These are phyloP conservation scores for Luperina nickerlii DNA, from an alignment of 2,888 invertebrate species.

Conservation along the genomic window DNA sequence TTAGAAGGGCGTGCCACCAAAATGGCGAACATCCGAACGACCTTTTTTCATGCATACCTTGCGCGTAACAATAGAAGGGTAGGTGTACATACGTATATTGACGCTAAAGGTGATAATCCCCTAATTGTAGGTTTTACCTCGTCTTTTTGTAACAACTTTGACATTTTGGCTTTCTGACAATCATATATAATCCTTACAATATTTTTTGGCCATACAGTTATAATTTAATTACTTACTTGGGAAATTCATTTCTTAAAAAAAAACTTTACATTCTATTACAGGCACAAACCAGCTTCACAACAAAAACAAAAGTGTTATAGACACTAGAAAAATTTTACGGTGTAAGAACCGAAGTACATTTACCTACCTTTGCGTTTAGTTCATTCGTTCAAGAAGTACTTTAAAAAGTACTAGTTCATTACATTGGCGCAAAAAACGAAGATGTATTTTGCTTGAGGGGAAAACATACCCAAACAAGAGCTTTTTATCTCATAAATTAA, in stretches of 20 bases:
- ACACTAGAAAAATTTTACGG: background rate
- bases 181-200: background rate
- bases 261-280: background rate
- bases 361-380: background rate
- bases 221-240: background rate
- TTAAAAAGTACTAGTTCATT: constrained; percentile 16
- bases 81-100: constrained; percentile 21
- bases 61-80: constrained; percentile 73
- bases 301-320: background rate
- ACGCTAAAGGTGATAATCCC: constrained; percentile 45
- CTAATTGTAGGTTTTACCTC: constrained; percentile 16
- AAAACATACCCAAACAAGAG: constrained; percentile 19
- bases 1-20: constrained; percentile 70
- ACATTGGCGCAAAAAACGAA: background rate
- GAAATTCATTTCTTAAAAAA: background rate
- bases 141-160: constrained; percentile 28
- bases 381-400: background rate
- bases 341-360: background rate
- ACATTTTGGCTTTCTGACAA: background rate
- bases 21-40: constrained; percentile 75
- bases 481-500: constrained; percentile 18
- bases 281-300: background rate
- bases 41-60: constrained; percentile 79
- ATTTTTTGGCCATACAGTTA: background rate
- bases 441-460: constrained; percentile 25